Evolutionary conservation across 2,113 vertebrate species (phyloP), one percentile per base, ranked within the genome.

Genomic region (Syngnathus typhle): DNA sequence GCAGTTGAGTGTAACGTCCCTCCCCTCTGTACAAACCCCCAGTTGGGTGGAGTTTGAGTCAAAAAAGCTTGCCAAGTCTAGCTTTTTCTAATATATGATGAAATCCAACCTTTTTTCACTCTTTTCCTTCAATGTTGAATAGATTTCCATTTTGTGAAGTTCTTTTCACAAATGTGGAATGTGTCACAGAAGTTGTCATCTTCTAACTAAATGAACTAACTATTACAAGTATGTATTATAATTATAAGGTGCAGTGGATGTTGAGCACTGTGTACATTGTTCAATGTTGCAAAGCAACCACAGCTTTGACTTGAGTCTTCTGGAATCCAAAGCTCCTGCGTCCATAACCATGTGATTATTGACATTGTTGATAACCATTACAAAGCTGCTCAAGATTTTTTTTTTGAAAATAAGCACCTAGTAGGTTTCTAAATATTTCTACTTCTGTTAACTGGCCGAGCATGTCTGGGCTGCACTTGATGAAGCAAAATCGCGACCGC

Each of bases 401-500:
- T 37, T 41, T 12, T 15, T 9, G 59, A 19, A 61, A 19, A 51
- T 51, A 7, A 3, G 47, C 47, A 51, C 7, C 8, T 8, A 7
- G 49, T 4, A 21, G 7, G n/a, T 52, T 21, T 9, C 19, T n/a
- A n/a, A 23, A 23, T 62, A 10, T 73, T 18, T 71, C 8, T 64
- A 6, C 56, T 49, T 62, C 10, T 73, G 21, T 19, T 69, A 74
- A 74, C 77, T 98, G 96, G 86, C 94, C 96, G 46, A 99, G 97
- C 67, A 99, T 99, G 96, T 99, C 96, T 43, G 96, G 97, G n/a
- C 86, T 99, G 52, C 95, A 98, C 73, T 87, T 99, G 70, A 93
- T 96, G 59, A 99, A 98, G 81, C 97, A 97, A 74, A 94, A 96
- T 76, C 84, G 95, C 77, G 96, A 99, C 66, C 91, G 95, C 71